A percentile compares a stretch with the other conserved stretches of the same genome.
Evolutionary conservation across 2,888 invertebrate genomes (phyloP).

Genomic region (Orthosia gracilis): DNA sequence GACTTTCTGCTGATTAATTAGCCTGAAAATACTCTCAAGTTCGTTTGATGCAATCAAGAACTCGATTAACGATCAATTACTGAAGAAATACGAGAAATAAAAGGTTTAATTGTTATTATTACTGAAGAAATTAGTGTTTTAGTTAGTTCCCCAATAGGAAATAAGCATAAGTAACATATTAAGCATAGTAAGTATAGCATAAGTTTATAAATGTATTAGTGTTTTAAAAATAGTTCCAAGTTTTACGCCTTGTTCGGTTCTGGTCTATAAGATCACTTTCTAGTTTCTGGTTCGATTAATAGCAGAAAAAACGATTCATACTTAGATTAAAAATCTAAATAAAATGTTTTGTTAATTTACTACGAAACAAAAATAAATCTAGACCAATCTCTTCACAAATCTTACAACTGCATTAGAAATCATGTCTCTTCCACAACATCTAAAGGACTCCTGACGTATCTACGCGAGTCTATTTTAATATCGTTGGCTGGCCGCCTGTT

Average conservation of each 20-base stretch:
- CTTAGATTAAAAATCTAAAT: neutral
- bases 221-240: too few relatives aligned
- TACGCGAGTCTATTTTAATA: slow-evolving; percentile 53
- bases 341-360: slow-evolving; percentile 14
- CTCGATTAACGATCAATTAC: neutral
- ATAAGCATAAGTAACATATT: too few relatives aligned
- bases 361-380: slow-evolving; percentile 22
- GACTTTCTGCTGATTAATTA: slow-evolving; percentile 10
- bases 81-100: neutral
- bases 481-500: slow-evolving; percentile 46
- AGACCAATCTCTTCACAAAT: slow-evolving; percentile 14
- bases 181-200: too few relatives aligned
- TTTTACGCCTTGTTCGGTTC: neutral
- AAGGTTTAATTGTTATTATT: too few relatives aligned
- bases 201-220: too few relatives aligned
- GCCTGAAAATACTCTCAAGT: slow-evolving; percentile 7
- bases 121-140: neutral
- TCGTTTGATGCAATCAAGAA: slow-evolving; percentile 4
- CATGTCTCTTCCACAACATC: slow-evolving; percentile 19
- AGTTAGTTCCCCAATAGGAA: too few relatives aligned
- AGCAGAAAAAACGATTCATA: neutral
- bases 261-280: neutral
- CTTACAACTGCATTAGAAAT: slow-evolving; percentile 10
- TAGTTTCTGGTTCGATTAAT: neutral
- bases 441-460: slow-evolving; percentile 41